These are phyloP conservation scores for Capreolus pygargus DNA, from an alignment of 2,113 vertebrate genomes.

Conservation along the genomic window DNA sequence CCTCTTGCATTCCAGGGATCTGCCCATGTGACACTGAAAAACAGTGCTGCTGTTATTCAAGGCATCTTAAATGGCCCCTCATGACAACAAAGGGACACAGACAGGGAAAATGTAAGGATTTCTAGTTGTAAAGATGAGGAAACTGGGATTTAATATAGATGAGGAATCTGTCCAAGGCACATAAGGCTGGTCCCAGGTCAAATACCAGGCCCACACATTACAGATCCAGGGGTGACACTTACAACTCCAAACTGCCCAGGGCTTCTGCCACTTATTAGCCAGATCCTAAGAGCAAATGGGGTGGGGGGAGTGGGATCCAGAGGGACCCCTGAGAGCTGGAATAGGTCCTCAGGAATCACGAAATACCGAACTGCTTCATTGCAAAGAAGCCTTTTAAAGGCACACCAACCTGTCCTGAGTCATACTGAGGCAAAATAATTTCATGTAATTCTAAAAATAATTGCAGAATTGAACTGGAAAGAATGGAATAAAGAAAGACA, in stretches of 20 bases:
- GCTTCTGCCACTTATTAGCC: background rate
- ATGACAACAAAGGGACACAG: background rate
- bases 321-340: background rate
- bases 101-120: background rate
- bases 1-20: background rate
- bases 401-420: background rate
- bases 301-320: background rate
- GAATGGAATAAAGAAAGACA: background rate
- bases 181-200: background rate
- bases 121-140: background rate
- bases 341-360: background rate
- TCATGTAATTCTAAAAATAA: conserved; percentile 2
- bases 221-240: background rate
- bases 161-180: background rate
- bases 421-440: background rate
- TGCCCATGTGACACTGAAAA: background rate
- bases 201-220: background rate
- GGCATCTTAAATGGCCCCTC: background rate
- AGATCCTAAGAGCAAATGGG: background rate
- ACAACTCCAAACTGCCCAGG: background rate
- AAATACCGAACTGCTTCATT: background rate
- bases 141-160: background rate
- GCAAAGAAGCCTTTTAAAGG: background rate
- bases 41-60: background rate
- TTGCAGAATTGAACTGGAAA: background rate